phyloP scores from a whole-genome alignment of 1,140 invertebrate species.

The Heliconius eleuchia region DNA sequence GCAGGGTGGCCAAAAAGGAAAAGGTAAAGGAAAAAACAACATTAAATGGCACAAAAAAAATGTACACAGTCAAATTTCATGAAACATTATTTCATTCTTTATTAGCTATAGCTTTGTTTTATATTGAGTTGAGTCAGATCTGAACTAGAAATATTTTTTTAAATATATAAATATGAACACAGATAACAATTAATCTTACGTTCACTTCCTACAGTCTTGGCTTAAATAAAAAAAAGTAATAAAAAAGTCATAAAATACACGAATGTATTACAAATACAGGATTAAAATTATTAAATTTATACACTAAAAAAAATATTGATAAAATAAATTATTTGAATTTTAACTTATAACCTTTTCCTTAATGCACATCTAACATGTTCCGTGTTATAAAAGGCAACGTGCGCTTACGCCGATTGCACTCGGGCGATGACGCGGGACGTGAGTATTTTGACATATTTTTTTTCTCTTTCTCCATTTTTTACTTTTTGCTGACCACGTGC shows the following conservation, averaged over 20 bases:
- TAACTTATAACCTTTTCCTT: not conserved
- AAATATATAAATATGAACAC: too few species aligned
- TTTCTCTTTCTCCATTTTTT: constrained; percentile 43
- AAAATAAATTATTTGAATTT: not conserved
- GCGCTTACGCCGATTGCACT: constrained; percentile 46
- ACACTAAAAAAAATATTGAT: not conserved
- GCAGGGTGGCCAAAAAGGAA: too few species aligned
- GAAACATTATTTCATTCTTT: too few species aligned
- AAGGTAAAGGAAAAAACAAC: too few species aligned
- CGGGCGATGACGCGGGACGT: constrained; percentile 59
- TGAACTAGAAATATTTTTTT: too few species aligned
- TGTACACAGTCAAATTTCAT: too few species aligned
- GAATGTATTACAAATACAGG: not conserved
- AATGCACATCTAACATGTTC: not conserved
- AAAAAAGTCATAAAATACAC: not conserved
- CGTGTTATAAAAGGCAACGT: constrained; percentile 46
- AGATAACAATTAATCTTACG: too few species aligned
- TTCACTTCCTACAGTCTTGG: not conserved
- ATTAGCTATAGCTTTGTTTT: too few species aligned
- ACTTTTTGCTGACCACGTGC: constrained; percentile 6
- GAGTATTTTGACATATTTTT: constrained; percentile 42
- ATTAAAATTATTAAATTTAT: not conserved
- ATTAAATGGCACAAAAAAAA: too few species aligned
- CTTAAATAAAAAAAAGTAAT: not conserved
- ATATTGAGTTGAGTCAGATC: too few species aligned